phyloP scores from a whole-genome alignment of 1,140 invertebrate species.

The Physella acuta region DNA sequence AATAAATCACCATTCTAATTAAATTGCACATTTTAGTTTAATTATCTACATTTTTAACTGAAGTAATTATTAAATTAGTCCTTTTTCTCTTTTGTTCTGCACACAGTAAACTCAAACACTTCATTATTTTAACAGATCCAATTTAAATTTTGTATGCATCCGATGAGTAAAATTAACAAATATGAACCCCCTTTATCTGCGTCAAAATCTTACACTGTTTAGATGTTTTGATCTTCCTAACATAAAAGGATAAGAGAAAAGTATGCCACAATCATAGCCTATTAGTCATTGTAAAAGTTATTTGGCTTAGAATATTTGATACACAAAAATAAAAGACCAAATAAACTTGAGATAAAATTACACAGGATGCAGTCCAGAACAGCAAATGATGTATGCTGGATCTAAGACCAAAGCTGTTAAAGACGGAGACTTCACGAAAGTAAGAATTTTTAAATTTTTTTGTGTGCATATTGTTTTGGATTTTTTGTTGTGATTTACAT shows the following conservation, averaged over 20 bases:
- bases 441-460: no score
- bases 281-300: not conserved
- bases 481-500: not conserved
- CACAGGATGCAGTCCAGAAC: constrained; percentile 16
- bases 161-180: no score
- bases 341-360: not conserved
- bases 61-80: no score
- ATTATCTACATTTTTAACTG: no score
- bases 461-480: no score
- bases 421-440: constrained; percentile 13
- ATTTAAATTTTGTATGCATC: no score
- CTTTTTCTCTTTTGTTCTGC: no score
- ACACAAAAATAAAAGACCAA: not conserved
- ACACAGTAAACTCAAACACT: no score
- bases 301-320: not conserved
- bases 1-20: no score
- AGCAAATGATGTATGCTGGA: constrained; percentile 24
- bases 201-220: not conserved
- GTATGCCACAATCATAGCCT: not conserved
- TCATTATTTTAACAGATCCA: no score
- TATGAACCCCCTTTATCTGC: no score
- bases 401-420: constrained; percentile 15
- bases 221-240: not conserved
- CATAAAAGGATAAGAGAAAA: not conserved
- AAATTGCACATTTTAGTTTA: no score